Base-by-base conservation (phyloP, 1,140 invertebrate species). In the Drosophila equinoxialis region DNA sequence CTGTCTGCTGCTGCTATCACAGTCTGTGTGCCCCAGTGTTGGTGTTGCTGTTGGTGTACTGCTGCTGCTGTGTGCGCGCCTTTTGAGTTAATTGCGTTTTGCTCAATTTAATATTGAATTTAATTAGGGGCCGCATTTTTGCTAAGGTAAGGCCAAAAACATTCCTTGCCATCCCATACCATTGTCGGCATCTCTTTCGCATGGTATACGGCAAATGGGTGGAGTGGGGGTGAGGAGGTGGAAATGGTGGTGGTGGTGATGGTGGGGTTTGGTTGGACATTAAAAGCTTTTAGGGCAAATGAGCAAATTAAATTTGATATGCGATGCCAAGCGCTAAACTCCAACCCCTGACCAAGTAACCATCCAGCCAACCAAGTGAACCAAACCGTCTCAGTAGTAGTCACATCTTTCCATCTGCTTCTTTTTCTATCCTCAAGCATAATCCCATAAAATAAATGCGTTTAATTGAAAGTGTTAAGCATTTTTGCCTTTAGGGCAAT, bases 71-170 rank as follows among this genome's bases (percentile, higher is more conserved):
- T 57, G 39, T 71, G 62, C 63, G 71, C 82, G 82, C 78, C 79
- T 87, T 87, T 87, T 79, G 84, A 87, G 83, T 87, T 90, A 90
- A 90, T 90, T 90, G 85, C 85, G 86, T 90, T 90, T 90, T 85
- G 85, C 85, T 90, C 85, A 90, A 90, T 90, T 90, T 90, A 90
- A 90, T 90, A 90, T 90, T 90, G 85, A 90, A 90, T 90, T 90
- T 90, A 90, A 90, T 90, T 90, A 84, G 85, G 83, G 75, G 85
- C 45, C 81, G 74, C 84, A 89, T 89, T 89, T 89, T 81, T 84
- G 68, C 80, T 72, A 58, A 75, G 82, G 81, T 84, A 83, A 82
- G 75, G 65, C 54, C 72, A 75, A 65, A 71, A 63, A 74, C 68
- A 66, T 58, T 57, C 60, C 39, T 41, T 17, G 65, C 57, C 81